phyloP scores from a whole-genome alignment of 2,797 vertebrate genomes.

The Agapornis canus region DNA sequence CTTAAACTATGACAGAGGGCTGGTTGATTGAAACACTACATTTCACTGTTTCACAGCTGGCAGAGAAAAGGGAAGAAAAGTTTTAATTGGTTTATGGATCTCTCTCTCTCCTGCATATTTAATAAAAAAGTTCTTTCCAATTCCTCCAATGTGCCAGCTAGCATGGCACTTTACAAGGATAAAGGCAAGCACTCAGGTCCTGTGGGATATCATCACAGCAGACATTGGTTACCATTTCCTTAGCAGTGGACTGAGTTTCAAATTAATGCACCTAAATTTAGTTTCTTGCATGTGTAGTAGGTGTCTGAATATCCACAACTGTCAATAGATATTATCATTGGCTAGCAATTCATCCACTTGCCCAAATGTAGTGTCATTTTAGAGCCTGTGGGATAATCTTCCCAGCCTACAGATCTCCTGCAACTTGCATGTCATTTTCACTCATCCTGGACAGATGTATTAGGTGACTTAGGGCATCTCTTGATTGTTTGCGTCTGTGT shows the following conservation, averaged over 20 bases:
- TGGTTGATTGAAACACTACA: neutral
- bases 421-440: neutral
- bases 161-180: neutral
- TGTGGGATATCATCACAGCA: neutral
- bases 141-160: neutral
- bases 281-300: neutral
- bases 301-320: neutral
- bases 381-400: neutral
- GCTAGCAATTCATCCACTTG: neutral
- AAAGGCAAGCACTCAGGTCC: neutral
- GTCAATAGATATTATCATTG: neutral
- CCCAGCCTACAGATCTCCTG: neutral
- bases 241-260: neutral
- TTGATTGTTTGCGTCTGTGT: neutral
- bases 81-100: neutral
- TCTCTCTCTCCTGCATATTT: neutral
- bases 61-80: neutral
- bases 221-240: neutral
- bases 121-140: neutral
- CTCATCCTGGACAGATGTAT: neutral
- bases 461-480: neutral
- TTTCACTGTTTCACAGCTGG: neutral
- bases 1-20: neutral
- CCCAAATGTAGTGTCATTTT: neutral
- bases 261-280: neutral